Evolutionary conservation across 2,888 invertebrate genomes (phyloP).

Genomic region (Eupithecia exiguata): DNA sequence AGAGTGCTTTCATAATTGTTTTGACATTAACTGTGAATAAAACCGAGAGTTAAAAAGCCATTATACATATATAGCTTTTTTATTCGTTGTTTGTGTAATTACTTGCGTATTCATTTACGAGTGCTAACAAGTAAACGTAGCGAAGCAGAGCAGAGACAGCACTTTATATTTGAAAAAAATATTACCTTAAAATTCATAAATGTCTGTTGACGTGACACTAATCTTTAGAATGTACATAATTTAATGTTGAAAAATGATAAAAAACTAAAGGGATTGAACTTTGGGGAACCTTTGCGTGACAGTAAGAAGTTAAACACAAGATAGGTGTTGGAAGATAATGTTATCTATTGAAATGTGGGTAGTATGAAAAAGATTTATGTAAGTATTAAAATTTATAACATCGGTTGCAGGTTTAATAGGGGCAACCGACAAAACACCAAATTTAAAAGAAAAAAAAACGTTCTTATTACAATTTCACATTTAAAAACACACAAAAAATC

Average conservation of each 20-base stretch:
- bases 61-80: too few species aligned
- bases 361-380: neutral
- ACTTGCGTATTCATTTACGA: neutral
- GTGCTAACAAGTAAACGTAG: too few species aligned
- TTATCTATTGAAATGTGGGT: constrained; percentile 1
- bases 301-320: neutral
- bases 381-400: too few species aligned
- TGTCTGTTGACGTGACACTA: neutral
- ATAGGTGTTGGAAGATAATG: constrained; percentile 1
- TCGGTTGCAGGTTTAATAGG: too few species aligned
- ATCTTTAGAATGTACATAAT: neutral
- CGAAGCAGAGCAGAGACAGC: too few species aligned
- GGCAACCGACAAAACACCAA: too few species aligned
- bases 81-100: too few species aligned
- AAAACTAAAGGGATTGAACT: neutral
- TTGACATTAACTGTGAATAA: neutral
- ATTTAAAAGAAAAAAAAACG: too few species aligned
- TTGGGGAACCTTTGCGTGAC: constrained; percentile 5
- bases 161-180: too few species aligned
- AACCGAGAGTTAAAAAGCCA: neutral
- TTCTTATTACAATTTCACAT: too few species aligned
- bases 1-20: neutral
- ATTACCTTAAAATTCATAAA: too few species aligned
- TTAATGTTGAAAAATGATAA: neutral
- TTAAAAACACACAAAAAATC: too few species aligned